A percentile compares a stretch with the other conserved stretches of the same genome.
These are phyloP conservation scores for Subanguina moxae DNA, from an alignment of 1,140 invertebrate species.

Conservation along the genomic window DNA sequence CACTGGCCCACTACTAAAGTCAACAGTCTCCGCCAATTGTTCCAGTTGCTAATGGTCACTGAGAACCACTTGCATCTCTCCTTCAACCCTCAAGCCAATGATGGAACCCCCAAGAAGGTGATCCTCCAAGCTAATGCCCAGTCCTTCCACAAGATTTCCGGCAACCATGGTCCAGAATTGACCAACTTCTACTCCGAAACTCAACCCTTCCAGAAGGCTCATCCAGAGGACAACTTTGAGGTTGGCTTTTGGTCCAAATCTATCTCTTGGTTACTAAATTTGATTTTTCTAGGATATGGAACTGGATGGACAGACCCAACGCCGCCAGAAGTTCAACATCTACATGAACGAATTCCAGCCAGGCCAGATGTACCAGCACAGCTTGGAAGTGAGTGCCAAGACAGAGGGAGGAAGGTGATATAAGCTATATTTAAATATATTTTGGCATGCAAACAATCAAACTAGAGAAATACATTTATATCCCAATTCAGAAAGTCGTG, in stretches of 20 bases:
- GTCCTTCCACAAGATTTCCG: constrained; percentile 28
- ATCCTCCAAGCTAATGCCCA: constrained; percentile 9
- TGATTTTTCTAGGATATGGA: neutral
- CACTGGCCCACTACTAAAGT: neutral
- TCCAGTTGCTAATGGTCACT: constrained; percentile 34
- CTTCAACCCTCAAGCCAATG: constrained; percentile 22
- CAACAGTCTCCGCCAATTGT: constrained; percentile 15
- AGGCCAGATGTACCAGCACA: constrained; percentile 27
- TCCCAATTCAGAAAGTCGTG: neutral
- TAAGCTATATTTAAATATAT: too few species aligned
- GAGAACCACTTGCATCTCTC: constrained; percentile 39
- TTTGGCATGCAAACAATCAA: too few species aligned
- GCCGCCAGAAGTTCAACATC: constrained; percentile 13
- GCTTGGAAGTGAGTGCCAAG: constrained; percentile 20
- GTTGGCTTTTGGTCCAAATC: neutral
- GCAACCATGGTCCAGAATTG: constrained; percentile 4
- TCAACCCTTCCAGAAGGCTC: neutral
- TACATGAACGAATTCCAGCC: constrained; percentile 22
- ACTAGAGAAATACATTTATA: too few species aligned
- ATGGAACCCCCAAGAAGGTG: constrained; percentile 26
- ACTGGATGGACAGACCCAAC: constrained; percentile 13
- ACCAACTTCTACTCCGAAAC: constrained; percentile 25
- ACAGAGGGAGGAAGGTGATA: constrained; percentile 14
- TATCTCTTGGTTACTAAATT: neutral
- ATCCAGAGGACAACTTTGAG: neutral